phyloP scores from a whole-genome alignment of 1,140 invertebrate genomes.

The Cyclina sinensis region DNA sequence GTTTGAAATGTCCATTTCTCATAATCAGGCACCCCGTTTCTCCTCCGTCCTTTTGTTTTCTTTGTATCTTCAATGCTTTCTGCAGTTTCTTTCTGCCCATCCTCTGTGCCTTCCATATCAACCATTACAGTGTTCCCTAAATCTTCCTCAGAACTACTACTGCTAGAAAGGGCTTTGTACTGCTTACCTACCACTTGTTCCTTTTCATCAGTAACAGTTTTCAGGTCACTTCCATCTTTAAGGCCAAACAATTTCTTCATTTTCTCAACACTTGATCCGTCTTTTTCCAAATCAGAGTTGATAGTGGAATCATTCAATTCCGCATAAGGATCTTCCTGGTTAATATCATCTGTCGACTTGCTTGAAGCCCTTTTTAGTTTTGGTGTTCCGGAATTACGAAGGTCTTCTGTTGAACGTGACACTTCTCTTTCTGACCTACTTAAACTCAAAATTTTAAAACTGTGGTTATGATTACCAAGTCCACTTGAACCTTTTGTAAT shows the following conservation, averaged over 20 bases:
- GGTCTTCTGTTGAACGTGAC: slow-evolving; percentile 36
- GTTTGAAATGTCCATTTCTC: slow-evolving; percentile 60
- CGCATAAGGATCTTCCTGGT: slow-evolving; percentile 25
- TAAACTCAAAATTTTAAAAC: background rate
- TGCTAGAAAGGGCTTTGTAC: slow-evolving; percentile 3
- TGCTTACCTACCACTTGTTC: slow-evolving; percentile 30
- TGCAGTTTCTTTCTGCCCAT: background rate
- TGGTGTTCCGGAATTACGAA: background rate
- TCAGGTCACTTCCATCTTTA: background rate
- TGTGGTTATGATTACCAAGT: background rate
- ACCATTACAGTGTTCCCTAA: background rate
- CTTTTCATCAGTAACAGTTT: background rate
- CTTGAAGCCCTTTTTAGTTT: background rate
- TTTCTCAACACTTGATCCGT: background rate
- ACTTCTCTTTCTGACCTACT: slow-evolving; percentile 35
- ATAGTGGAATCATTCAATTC: slow-evolving; percentile 9
- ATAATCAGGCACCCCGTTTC: slow-evolving; percentile 57
- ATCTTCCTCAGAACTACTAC: slow-evolving; percentile 14
- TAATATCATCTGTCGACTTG: slow-evolving; percentile 33
- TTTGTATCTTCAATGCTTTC: background rate
- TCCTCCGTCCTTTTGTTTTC: slow-evolving; percentile 1
- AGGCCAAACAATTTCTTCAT: slow-evolving; percentile 24
- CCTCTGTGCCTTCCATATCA: background rate
- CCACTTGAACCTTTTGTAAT: background rate
- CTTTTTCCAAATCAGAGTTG: background rate